Percentiles rank a stretch among this genome's conserved stretches.
Evolutionary conservation across 2,113 vertebrate species (phyloP).

Genomic region (Platanista minor): DNA sequence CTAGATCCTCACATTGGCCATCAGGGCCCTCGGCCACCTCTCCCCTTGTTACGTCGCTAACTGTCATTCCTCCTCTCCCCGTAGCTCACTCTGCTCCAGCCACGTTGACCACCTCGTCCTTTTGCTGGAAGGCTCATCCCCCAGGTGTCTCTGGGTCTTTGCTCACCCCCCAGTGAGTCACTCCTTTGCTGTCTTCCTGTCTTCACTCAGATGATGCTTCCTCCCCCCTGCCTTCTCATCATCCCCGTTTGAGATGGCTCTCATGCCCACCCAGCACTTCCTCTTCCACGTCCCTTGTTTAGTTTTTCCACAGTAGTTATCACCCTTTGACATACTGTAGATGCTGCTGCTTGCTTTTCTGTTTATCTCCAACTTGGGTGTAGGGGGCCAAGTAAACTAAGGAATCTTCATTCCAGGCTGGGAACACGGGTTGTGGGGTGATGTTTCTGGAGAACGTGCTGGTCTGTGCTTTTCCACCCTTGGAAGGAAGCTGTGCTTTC

Average conservation of each 20-base stretch:
- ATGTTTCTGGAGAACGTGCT: not conserved
- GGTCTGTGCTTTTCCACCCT: not conserved
- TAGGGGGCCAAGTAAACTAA: not conserved
- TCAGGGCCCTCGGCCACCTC: fast-evolving
- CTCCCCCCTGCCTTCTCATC: fast-evolving
- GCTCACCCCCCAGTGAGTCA: not conserved
- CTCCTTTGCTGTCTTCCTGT: not conserved
- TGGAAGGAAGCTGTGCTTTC: not conserved
- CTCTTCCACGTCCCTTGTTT: not conserved
- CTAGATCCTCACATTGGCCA: not conserved
- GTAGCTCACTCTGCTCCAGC: not conserved
- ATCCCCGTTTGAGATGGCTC: fast-evolving
- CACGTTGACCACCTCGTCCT: not conserved
- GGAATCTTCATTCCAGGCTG: not conserved
- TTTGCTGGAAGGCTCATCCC: not conserved
- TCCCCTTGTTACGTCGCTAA: not conserved
- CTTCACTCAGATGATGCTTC: not conserved
- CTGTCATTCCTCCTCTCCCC: not conserved
- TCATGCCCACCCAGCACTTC: not conserved
- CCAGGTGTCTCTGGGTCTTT: not conserved
- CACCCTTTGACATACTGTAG: not conserved
- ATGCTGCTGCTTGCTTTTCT: not conserved
- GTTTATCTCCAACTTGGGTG: not conserved
- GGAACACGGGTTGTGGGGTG: fast-evolving
- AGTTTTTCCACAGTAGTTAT: not conserved